Evolutionary conservation across 2,888 invertebrate species (phyloP), one percentile per base, ranked within the genome.

Genomic region (Tetranychus piercei): DNA sequence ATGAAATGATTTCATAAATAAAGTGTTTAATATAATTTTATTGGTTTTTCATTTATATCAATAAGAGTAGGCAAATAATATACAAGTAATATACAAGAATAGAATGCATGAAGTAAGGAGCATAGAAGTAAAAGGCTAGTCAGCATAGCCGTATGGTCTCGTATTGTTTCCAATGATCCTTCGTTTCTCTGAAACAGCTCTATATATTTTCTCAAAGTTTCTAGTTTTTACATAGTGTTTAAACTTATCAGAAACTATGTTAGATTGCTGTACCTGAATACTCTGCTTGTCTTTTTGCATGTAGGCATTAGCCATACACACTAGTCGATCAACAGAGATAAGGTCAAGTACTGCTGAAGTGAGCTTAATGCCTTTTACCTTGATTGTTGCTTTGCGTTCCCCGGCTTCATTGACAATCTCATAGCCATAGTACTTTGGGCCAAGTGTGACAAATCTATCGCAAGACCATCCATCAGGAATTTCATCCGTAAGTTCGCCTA

Each of bases 401-500:
- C 75, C 65, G 11, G 72, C 65, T 4, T 4, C 43, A 7, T 4
- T 8, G 6, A 22, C 9, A 1, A 73, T 7, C 22, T 73, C 1
- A 64, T 73, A 73, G 55, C 45, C 45, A 20, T 73, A 73, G 64
- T 73, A 45, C 7, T 73, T 73, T 9, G 73, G 45, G 2, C 73
- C 45, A 1, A 44, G 7, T 20, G 20, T 6, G 3, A 5, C 55
- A 43, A 22, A 71, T 3, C 2, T 1, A 23, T n/a, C 20, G 9
- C 67, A 67, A 9, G 9, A n/a, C 23, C 67, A 67, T 22, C 23
- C 67, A 1, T 22, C 18, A 18, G 18, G 15, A 1, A 82, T 75
- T 76, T 82, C 82, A 76, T 82, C 80, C 0, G 81, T 82, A 77
- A 82, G 76, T 70, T 82, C 81, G 1, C 81, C 81, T 9, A 82